Percentiles rank a stretch among this genome's conserved stretches.
These are phyloP conservation scores for Synanthedon formicaeformis DNA, from an alignment of 2,888 invertebrate species.

Conservation along the genomic window DNA sequence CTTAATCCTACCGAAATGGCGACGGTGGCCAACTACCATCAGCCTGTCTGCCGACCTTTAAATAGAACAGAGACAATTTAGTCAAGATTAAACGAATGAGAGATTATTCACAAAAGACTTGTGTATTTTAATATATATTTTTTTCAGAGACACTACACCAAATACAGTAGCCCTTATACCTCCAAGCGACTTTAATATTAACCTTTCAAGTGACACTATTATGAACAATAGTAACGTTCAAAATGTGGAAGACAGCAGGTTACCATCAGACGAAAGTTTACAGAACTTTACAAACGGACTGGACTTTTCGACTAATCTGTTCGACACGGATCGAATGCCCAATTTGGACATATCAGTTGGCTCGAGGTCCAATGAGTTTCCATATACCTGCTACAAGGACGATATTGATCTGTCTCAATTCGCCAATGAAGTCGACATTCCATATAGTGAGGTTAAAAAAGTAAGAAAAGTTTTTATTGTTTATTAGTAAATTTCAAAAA, in stretches of 20 bases:
- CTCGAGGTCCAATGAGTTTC: constrained; percentile 33
- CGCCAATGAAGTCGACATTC: background rate
- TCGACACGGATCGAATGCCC: constrained; percentile 41
- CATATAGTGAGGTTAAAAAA: background rate
- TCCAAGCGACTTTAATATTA: background rate
- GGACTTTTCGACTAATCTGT: constrained; percentile 41
- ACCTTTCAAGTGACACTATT: constrained; percentile 5
- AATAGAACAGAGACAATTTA: background rate
- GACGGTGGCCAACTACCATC: too few species aligned
- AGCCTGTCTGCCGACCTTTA: too few species aligned
- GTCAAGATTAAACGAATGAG: background rate
- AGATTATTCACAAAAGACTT: background rate
- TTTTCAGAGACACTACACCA: background rate
- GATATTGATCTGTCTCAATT: constrained; percentile 3
- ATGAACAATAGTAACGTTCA: constrained; percentile 13
- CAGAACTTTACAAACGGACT: constrained; percentile 39
- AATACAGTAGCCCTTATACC: background rate
- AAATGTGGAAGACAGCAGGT: constrained; percentile 27
- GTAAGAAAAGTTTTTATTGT: background rate
- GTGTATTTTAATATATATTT: background rate
- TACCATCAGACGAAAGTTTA: constrained; percentile 46
- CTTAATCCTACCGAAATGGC: too few species aligned
- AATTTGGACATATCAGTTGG: constrained; percentile 35
- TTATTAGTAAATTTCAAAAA: too few species aligned
- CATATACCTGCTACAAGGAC: constrained; percentile 19